These are phyloP conservation scores for Tauraco erythrolophus DNA, from an alignment of 2,113 vertebrate genomes.

Conservation along the genomic window DNA sequence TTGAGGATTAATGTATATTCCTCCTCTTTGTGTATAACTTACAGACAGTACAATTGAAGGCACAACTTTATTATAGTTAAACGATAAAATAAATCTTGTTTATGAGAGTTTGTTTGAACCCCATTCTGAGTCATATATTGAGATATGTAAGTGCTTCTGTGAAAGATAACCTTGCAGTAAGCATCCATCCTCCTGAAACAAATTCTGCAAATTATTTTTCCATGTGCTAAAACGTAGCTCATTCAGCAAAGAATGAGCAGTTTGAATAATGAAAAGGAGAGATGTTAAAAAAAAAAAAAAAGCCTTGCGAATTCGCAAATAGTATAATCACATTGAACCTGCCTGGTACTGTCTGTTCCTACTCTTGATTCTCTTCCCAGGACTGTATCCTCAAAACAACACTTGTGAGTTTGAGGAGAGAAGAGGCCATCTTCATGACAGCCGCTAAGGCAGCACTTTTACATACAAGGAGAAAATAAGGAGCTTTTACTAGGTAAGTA, in stretches of 20 bases:
- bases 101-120: conserved; percentile 35
- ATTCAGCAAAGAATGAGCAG: conserved; percentile 33
- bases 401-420: neutral
- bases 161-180: conserved; percentile 28
- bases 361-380: neutral
- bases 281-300: neutral
- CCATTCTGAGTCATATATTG: neutral
- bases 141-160: neutral
- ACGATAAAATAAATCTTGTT: conserved; percentile 30
- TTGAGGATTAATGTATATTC: neutral
- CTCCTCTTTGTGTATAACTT: neutral
- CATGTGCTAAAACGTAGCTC: conserved; percentile 6
- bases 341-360: neutral
- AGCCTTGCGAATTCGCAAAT: neutral
- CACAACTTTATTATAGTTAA: neutral
- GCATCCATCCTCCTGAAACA: conserved; percentile 30
- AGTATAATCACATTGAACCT: neutral
- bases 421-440: neutral
- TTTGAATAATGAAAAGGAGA: conserved; percentile 7
- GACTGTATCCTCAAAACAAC: neutral
- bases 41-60: neutral
- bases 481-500: neutral
- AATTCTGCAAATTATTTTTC: conserved; percentile 26
- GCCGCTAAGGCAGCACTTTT: neutral
- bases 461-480: neutral